phyloP scores from a whole-genome alignment of 2,113 vertebrate species.

The Lycaon pictus region DNA sequence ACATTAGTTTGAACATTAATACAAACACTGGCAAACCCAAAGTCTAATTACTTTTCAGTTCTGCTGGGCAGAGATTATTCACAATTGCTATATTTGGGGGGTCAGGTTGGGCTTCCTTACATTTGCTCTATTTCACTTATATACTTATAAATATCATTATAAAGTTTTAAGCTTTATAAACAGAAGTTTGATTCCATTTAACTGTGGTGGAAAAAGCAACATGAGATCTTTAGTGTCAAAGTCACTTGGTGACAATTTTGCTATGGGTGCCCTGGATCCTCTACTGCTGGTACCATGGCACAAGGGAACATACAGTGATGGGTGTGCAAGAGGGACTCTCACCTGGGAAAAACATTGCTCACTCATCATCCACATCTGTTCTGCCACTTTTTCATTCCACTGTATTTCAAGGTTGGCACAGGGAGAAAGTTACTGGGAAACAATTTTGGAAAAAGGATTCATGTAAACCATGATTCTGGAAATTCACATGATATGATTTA shows the following conservation, averaged over 20 bases:
- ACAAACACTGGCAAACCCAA: background rate
- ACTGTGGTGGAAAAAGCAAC: background rate
- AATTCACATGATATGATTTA: background rate
- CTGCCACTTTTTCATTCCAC: background rate
- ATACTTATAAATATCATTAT: background rate
- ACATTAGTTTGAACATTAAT: background rate
- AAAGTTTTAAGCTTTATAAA: background rate
- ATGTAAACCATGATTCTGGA: background rate
- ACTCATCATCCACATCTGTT: background rate
- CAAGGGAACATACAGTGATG: background rate
- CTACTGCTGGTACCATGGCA: fast-evolving
- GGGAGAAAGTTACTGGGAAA: background rate
- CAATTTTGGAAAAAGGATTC: background rate
- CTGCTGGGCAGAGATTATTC: background rate
- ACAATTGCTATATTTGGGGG: background rate
- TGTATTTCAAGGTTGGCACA: background rate
- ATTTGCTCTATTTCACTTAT: background rate
- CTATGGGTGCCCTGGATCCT: background rate
- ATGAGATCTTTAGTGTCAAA: background rate
- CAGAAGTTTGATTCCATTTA: background rate
- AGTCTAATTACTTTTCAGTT: background rate
- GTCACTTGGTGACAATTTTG: background rate
- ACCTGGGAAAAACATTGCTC: background rate
- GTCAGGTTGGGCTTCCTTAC: background rate
- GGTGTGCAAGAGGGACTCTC: background rate